Evolutionary conservation across 2,888 invertebrate genomes (phyloP).

Genomic region (Synergus itoensis): DNA sequence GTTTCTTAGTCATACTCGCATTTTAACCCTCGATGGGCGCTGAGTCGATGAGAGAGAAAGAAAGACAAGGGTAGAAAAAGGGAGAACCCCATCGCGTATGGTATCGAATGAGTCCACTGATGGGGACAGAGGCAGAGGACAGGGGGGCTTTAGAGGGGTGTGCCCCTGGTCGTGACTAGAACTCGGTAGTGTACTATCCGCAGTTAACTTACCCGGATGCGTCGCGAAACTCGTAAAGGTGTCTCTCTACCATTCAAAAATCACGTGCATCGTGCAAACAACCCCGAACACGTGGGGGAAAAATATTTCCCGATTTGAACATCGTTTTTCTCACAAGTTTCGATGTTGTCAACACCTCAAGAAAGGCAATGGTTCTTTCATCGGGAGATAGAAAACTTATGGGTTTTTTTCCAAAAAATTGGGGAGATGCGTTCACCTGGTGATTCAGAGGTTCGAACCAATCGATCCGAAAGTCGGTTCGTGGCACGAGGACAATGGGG

Average conservation of each 20-base stretch:
- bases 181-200: conserved; percentile 68
- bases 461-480: conserved; percentile 31
- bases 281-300: neutral
- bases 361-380: neutral
- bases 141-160: conserved; percentile 68
- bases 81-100: conserved; percentile 65
- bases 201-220: conserved; percentile 64
- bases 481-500: conserved; percentile 51
- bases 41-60: conserved; percentile 49
- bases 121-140: conserved; percentile 51
- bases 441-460: conserved; percentile 9
- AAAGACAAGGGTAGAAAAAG: conserved; percentile 51
- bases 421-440: neutral
- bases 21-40: conserved; percentile 44
- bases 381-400: neutral
- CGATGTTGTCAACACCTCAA: neutral
- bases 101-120: conserved; percentile 63
- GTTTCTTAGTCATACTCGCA: conserved; percentile 46
- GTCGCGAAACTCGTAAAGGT: conserved; percentile 17
- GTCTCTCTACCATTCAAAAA: conserved; percentile 12
- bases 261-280: conserved; percentile 20
- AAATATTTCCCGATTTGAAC: neutral
- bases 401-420: neutral
- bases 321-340: neutral
- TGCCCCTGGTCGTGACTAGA: conserved; percentile 67